Conservation (phyloP, 2,888 invertebrate genomes). For the Tenthredo distinguenda region DNA sequence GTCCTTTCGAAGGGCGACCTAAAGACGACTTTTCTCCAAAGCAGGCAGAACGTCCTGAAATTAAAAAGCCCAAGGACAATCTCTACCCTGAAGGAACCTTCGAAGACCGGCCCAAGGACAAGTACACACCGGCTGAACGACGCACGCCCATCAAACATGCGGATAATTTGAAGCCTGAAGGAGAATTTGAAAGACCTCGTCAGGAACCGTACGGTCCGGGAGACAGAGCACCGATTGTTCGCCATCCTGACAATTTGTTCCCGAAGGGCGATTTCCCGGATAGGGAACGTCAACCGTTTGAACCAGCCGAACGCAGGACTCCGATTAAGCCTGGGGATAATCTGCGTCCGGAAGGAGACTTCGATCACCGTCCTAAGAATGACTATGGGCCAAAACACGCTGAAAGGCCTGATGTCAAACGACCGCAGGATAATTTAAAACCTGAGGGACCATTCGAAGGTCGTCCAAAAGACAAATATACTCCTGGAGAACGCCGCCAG, state of each 20-base stretch:
- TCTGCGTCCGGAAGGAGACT: constrained; percentile 77
- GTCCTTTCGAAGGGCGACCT: constrained; percentile 77
- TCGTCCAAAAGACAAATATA: constrained; percentile 70
- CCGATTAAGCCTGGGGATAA: constrained; percentile 74
- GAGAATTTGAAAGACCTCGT: constrained; percentile 69
- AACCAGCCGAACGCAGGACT: constrained; percentile 72
- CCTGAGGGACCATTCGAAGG: constrained; percentile 79
- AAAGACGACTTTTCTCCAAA: constrained; percentile 77
- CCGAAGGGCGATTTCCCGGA: constrained; percentile 79
- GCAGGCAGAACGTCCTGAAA: constrained; percentile 74
- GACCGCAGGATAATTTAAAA: constrained; percentile 79
- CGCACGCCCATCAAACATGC: constrained; percentile 69
- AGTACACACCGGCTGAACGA: constrained; percentile 68
- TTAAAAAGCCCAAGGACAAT: constrained; percentile 75
- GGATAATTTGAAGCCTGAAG: constrained; percentile 72
- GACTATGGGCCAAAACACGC: constrained; percentile 68
- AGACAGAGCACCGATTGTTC: constrained; percentile 49
- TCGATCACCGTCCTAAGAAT: constrained; percentile 77
- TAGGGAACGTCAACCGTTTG: constrained; percentile 61
- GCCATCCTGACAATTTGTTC: constrained; percentile 77
- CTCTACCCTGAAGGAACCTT: constrained; percentile 77
- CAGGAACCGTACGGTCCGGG: constrained; percentile 70
- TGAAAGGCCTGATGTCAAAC: constrained; percentile 75
- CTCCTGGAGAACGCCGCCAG: constrained; percentile 71
- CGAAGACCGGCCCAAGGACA: constrained; percentile 69